Percentiles rank a stretch among this genome's conserved stretches.
phyloP scores from a whole-genome alignment of 2,888 invertebrate genomes.

The Gibbula magus region DNA sequence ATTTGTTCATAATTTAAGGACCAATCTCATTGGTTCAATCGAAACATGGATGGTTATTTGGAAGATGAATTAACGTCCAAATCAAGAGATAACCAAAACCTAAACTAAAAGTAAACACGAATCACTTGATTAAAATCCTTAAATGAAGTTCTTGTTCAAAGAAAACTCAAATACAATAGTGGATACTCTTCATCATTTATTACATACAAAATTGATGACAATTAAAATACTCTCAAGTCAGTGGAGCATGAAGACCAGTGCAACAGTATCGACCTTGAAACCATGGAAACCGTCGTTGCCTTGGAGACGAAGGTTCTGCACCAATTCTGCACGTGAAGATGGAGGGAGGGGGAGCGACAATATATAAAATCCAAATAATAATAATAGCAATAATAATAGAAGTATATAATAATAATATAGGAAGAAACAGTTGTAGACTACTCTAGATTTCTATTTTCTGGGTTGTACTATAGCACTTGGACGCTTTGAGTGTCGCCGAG shows the following conservation, averaged over 20 bases:
- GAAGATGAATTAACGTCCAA: too few relatives aligned
- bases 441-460: background rate
- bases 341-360: slow-evolving; percentile 2
- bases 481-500: background rate
- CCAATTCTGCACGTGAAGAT: background rate
- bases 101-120: too few relatives aligned
- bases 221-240: background rate
- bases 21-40: too few relatives aligned
- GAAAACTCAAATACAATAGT: too few relatives aligned
- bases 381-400: slow-evolving; percentile 10
- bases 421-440: background rate
- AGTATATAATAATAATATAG: background rate
- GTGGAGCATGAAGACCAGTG: too few relatives aligned
- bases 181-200: background rate
- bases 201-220: slow-evolving; percentile 18
- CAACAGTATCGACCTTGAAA: too few relatives aligned
- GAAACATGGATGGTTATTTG: too few relatives aligned
- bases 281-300: background rate
- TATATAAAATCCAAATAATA: slow-evolving; percentile 17
- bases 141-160: too few relatives aligned
- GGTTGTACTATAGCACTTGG: slow-evolving; percentile 2
- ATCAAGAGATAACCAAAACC: too few relatives aligned
- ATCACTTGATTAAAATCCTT: too few relatives aligned
- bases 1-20: too few relatives aligned
- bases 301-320: background rate